Percentiles rank a stretch among this genome's conserved stretches.
These are phyloP conservation scores for Drosophila ironensis DNA, from an alignment of 1,140 invertebrate genomes.

Conservation along the genomic window DNA sequence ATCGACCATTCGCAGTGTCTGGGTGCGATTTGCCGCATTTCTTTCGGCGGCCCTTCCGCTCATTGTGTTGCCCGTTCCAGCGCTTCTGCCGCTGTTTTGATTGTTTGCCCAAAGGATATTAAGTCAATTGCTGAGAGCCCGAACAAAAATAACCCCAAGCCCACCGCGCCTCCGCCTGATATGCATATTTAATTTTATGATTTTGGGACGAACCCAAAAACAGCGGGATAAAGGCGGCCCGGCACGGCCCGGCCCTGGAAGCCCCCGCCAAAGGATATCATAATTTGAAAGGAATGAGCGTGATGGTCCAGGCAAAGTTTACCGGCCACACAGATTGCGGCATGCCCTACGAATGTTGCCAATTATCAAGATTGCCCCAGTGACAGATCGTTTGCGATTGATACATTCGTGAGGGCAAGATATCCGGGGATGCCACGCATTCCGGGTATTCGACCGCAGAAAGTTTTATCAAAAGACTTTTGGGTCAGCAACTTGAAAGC, in stretches of 20 bases:
- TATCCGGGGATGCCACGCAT: background rate
- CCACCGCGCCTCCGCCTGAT: background rate
- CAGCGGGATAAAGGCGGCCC: background rate
- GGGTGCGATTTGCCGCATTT: constrained; percentile 28
- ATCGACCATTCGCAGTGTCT: constrained; percentile 28
- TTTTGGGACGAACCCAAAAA: constrained; percentile 14
- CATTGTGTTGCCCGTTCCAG: constrained; percentile 1
- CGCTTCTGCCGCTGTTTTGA: constrained; percentile 35
- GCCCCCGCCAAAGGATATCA: background rate
- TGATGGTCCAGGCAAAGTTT: background rate
- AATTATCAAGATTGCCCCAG: constrained; percentile 30
- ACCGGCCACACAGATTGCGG: background rate
- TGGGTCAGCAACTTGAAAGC: constrained; percentile 6
- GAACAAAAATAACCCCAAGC: too few species aligned
- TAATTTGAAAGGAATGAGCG: background rate
- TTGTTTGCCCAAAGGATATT: constrained; percentile 75
- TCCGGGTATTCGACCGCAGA: constrained; percentile 11
- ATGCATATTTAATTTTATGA: constrained; percentile 74
- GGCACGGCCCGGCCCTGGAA: too few species aligned
- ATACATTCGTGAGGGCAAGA: constrained; percentile 1
- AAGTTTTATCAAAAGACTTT: constrained; percentile 33
- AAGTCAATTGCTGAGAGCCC: constrained; percentile 67
- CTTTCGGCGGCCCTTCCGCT: background rate
- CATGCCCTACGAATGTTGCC: constrained; percentile 5
- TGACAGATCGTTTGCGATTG: constrained; percentile 23